phyloP scores from a whole-genome alignment of 1,140 invertebrate species.

The Oscheius sp. region DNA sequence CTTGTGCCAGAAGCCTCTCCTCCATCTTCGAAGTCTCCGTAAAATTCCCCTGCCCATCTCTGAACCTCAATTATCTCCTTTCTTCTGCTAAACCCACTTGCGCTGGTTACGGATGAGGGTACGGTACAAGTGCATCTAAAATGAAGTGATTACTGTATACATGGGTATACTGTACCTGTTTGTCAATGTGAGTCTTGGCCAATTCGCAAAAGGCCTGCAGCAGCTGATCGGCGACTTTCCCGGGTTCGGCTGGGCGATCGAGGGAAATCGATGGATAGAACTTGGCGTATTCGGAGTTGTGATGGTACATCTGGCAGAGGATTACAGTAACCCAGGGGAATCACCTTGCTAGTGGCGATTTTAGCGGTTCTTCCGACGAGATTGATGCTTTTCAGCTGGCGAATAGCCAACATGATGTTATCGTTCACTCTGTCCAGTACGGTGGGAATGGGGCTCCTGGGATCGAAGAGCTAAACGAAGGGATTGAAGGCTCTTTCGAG shows the following conservation, averaged over 20 bases:
- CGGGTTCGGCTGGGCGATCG: background rate
- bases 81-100: background rate
- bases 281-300: background rate
- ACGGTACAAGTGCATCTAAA: background rate
- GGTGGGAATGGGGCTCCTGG: background rate
- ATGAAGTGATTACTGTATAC: no score
- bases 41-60: background rate
- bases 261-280: background rate
- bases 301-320: background rate
- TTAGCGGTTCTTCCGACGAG: background rate
- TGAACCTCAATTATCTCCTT: background rate
- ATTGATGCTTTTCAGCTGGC: background rate
- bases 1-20: background rate
- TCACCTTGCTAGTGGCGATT: background rate
- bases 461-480: background rate
- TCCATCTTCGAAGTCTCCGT: background rate
- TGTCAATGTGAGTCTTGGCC: background rate
- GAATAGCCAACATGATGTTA: background rate
- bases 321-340: background rate
- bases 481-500: background rate
- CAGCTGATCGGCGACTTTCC: background rate
- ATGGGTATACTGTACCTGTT: no score
- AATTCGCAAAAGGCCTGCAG: background rate
- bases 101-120: background rate
- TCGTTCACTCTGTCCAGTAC: background rate